A percentile compares a stretch with the other conserved stretches of the same genome.
These are phyloP conservation scores for Saccostrea cuccullata DNA, from an alignment of 1,140 invertebrate genomes.

Conservation along the genomic window DNA sequence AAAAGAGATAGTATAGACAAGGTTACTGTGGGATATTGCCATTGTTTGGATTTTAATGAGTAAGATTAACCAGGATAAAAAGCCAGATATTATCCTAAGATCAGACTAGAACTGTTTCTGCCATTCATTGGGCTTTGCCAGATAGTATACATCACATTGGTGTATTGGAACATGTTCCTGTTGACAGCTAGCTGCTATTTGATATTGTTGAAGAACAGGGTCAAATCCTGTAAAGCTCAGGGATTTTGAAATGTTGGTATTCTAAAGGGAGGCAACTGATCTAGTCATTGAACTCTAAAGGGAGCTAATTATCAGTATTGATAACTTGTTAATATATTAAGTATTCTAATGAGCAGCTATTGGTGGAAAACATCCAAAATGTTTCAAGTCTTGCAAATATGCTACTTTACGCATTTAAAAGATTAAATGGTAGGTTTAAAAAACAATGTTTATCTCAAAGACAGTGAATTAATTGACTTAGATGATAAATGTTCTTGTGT, in stretches of 20 bases:
- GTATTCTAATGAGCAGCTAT: not conserved
- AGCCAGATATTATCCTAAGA: not conserved
- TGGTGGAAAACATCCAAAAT: not conserved
- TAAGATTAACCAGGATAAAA: conserved; percentile 18
- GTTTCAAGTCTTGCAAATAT: not conserved
- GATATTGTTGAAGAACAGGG: conserved; percentile 16
- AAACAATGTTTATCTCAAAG: not conserved
- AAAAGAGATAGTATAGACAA: conserved; percentile 11
- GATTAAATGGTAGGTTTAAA: not conserved
- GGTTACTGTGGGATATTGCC: conserved; percentile 5
- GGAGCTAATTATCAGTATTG: not conserved
- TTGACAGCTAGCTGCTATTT: not conserved
- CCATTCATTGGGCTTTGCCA: not conserved
- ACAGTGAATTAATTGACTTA: not conserved
- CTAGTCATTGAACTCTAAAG: not conserved
- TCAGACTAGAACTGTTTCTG: not conserved
- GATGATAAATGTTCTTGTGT: not conserved
- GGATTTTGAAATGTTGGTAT: not conserved
- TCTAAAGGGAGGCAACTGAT: not conserved
- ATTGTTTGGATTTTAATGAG: conserved; percentile 11
- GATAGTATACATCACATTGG: conserved; percentile 10
- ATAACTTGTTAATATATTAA: not conserved
- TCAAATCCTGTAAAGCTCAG: not conserved
- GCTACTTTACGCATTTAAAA: not conserved
- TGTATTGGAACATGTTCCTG: conserved; percentile 3